Percentiles rank a stretch among this genome's conserved stretches.
Conservation (phyloP, 2,797 vertebrate genomes). For the Clarias laeviceps region DNA sequence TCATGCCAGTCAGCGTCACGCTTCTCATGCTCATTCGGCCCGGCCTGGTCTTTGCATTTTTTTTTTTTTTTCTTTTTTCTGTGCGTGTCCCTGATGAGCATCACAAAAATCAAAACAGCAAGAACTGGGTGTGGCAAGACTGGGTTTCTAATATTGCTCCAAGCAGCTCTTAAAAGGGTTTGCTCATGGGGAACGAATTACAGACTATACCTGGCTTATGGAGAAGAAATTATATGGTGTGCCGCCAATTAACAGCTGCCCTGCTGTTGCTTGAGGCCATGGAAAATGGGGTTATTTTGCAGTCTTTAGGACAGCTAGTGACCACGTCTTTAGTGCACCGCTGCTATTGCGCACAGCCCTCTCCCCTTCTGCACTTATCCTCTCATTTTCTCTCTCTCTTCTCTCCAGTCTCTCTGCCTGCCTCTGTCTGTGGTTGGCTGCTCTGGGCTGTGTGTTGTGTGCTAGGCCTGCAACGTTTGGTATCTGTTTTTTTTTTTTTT, state of each 20-base stretch:
- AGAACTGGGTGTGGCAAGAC: constrained; percentile 75
- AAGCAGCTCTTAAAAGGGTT: constrained; percentile 67
- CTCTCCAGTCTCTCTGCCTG: constrained; percentile 18
- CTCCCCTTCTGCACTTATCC: constrained; percentile 24
- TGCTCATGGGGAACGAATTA: constrained; percentile 64
- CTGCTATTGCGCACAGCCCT: constrained; percentile 65
- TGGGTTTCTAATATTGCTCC: constrained; percentile 68
- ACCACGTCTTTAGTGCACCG: constrained; percentile 60
- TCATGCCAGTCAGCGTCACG: constrained; percentile 64
- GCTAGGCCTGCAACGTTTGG: constrained; percentile 69
- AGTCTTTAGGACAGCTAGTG: constrained; percentile 49
- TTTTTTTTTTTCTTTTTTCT: constrained; percentile 39
- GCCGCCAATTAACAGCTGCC: constrained; percentile 68
- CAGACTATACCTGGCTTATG: constrained; percentile 57
- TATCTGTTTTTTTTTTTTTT: constrained; percentile 52
- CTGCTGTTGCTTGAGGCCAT: constrained; percentile 64
- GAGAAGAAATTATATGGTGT: constrained; percentile 75
- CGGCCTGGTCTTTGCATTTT: constrained; percentile 62
- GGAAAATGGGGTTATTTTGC: constrained; percentile 52
- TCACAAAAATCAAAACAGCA: constrained; percentile 37
- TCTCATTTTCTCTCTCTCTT: not conserved
- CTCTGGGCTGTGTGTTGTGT: constrained; percentile 72
- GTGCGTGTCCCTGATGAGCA: constrained; percentile 43
- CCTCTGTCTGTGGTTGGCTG: constrained; percentile 65
- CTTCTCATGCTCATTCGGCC: constrained; percentile 66